A percentile compares a stretch with the other conserved stretches of the same genome.
phyloP scores from a whole-genome alignment of 2,888 invertebrate genomes.

The Nemoura dubitans region DNA sequence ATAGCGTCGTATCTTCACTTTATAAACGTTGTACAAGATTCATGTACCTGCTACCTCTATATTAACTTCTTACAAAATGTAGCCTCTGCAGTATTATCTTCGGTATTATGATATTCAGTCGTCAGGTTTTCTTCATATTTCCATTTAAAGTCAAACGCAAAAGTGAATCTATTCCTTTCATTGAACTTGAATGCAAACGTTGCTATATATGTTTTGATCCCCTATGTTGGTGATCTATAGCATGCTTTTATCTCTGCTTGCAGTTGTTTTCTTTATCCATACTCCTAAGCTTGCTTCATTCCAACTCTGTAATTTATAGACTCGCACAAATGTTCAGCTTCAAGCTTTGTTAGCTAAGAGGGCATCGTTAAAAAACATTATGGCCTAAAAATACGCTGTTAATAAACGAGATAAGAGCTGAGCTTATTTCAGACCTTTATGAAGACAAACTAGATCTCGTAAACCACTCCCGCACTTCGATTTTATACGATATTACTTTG shows the following conservation, averaged over 20 bases:
- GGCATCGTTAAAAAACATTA: background rate
- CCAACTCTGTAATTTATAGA: background rate
- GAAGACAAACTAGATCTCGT: too few species aligned
- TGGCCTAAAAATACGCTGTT: background rate
- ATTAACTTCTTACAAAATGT: too few species aligned
- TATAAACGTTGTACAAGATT: background rate
- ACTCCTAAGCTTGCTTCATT: background rate
- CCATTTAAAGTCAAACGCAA: slow-evolving; percentile 43
- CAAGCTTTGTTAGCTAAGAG: background rate
- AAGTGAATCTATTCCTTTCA: slow-evolving; percentile 49
- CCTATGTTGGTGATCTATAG: background rate
- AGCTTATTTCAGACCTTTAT: background rate
- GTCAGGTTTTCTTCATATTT: too few species aligned
- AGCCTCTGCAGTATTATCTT: too few species aligned
- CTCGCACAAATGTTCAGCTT: background rate
- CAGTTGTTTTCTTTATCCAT: background rate
- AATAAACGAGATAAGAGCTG: background rate
- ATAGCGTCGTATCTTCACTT: too few species aligned
- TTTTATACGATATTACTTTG: too few species aligned
- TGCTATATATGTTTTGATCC: too few species aligned
- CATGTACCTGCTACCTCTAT: background rate
- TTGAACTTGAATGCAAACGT: too few species aligned
- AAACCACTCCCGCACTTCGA: too few species aligned
- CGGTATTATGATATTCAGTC: too few species aligned
- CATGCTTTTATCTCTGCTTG: background rate